Base-by-base conservation (phyloP, 35 echinoderm and acorn worm genomes). In the Heliocidaris erythrogramma region DNA sequence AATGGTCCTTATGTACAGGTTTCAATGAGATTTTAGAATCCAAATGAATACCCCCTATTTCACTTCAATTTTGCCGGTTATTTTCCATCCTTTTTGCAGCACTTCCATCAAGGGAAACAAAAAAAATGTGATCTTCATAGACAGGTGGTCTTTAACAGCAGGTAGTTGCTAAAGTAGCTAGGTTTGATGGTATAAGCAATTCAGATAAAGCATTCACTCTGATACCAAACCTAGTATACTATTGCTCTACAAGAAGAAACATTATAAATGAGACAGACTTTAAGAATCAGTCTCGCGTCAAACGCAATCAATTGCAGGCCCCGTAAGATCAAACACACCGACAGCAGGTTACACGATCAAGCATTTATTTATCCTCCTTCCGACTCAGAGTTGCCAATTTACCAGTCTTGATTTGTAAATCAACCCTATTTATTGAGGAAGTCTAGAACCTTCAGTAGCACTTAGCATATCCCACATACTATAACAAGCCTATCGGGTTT, bases 341-440 rank as follows among this genome's bases (percentile, higher is more conserved):
- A n/a, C 65, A n/a, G 27, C 21, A 78, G 65, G 65, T 78, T 78
- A 78, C 65, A 78, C 27, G 14, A 78, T 78, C 65, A 78, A 78
- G 65, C 65, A 27, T 78, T 78, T 78, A 78, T 78, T 78, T 78
- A 78, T 78, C 65, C 65, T 78, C 65, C 65, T 78, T 78, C 65
- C 65, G 65, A 78, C 27, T 78, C 65, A 78, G 27, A 78, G 65
- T 78, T 78, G 65, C 65, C 65, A 27, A 78, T 78, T 78, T 78
- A 78, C 65, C 65, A 4, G 17, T 78, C 65, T 78, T 78, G 65
- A 78, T 78, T 78, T 27, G 65, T 78, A 78, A 78, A 78, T 78
- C 65, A 78, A 78, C 65, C 65, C 65, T n/a, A 78, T 78, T 78
- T 78, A 78, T n/a, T 78, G n/a, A 78, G 65, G 5, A 78, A 27